These are phyloP conservation scores for Anthonomus grandis DNA, from an alignment of 1,140 invertebrate species.

Conservation along the genomic window DNA sequence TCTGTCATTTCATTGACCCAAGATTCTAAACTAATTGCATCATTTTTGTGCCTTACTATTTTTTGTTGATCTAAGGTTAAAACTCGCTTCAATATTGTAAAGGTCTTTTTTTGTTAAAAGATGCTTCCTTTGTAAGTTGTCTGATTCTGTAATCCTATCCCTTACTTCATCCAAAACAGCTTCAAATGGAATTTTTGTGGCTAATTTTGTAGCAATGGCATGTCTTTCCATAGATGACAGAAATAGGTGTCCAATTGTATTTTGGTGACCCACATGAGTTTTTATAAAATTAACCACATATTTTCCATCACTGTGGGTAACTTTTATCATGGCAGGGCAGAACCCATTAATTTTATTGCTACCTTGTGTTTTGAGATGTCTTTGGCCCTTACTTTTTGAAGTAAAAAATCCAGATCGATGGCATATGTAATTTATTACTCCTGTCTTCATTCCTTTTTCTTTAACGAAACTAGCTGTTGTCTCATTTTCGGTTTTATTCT, in stretches of 20 bases:
- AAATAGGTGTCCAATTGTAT: slow-evolving; percentile 5
- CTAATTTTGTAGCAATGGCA: background rate
- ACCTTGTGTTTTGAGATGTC: slow-evolving; percentile 17
- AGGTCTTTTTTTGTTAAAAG: slow-evolving; percentile 8
- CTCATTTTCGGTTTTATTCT: too few species aligned
- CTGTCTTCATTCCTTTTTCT: too few species aligned
- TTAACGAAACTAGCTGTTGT: too few species aligned
- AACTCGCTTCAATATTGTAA: slow-evolving; percentile 1
- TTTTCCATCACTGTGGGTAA: background rate
- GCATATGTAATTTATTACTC: slow-evolving; percentile 18
- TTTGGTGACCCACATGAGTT: slow-evolving; percentile 18
- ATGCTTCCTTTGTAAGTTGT: background rate
- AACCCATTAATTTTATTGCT: slow-evolving; percentile 26
- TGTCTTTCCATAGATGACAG: background rate
- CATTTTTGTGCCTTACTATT: slow-evolving; percentile 1
- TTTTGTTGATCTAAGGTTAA: slow-evolving; percentile 1
- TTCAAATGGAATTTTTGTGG: slow-evolving; percentile 9
- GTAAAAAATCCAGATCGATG: slow-evolving; percentile 16
- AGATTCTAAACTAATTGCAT: slow-evolving; percentile 5
- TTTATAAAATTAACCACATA: slow-evolving; percentile 15
- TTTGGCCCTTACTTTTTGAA: slow-evolving; percentile 14
- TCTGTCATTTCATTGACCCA: slow-evolving; percentile 1
- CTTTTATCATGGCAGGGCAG: slow-evolving; percentile 17
- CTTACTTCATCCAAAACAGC: slow-evolving; percentile 8
- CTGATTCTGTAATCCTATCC: background rate